phyloP scores from a whole-genome alignment of 2,113 vertebrate species.

The Saguinus imperator region DNA sequence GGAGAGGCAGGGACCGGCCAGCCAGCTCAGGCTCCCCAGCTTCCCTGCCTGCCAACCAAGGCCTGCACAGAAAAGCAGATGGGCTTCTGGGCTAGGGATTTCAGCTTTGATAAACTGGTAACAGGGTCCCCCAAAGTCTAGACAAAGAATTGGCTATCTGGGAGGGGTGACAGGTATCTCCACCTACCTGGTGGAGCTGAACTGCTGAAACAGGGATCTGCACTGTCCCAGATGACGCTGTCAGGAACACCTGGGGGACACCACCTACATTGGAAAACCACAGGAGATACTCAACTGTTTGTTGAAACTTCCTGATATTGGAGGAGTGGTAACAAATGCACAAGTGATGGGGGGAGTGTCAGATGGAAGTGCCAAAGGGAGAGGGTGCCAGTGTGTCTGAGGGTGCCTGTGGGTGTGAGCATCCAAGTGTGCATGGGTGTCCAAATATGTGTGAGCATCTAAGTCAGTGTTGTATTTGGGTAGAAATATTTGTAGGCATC shows the following conservation, averaged over 20 bases:
- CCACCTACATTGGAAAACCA: constrained; percentile 85
- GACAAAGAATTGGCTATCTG: background rate
- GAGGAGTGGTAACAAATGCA: background rate
- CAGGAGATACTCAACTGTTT: background rate
- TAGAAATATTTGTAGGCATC: background rate
- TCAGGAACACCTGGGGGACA: constrained; percentile 97
- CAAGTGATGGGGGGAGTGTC: background rate
- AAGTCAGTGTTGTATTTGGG: too few species aligned
- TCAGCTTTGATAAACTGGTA: background rate
- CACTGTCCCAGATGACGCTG: constrained; percentile 94
- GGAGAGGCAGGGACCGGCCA: background rate
- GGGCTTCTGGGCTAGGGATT: background rate
- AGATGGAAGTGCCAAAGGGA: background rate
- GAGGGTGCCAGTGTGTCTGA: background rate
- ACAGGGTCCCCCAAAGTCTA: background rate
- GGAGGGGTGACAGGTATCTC: background rate
- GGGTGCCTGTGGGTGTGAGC: background rate
- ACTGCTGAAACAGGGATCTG: constrained; percentile 98
- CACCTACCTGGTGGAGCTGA: constrained; percentile 97
- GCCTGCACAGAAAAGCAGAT: background rate
- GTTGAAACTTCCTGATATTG: background rate
- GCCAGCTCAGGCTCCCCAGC: background rate
- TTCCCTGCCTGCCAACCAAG: background rate
- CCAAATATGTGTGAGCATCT: background rate
- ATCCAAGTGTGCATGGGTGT: background rate